Conservation (phyloP, 2,888 invertebrate species). For the Sarcophaga carnaria region DNA sequence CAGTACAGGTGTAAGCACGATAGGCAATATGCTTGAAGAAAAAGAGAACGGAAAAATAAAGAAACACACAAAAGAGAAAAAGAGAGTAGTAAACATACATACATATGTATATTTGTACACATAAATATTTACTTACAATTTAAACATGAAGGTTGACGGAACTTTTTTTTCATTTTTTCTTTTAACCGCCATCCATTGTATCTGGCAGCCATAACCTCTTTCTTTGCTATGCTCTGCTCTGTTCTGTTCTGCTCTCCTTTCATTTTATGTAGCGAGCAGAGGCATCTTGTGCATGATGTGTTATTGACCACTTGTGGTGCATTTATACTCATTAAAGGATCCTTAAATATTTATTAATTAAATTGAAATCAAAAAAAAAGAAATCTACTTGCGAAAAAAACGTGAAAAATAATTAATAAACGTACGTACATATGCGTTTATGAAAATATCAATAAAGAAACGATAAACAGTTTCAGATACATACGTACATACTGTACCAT, state of each 20-base stretch:
- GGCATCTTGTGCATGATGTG: neutral
- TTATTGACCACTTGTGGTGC: conserved; percentile 17
- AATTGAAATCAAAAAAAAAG: conserved; percentile 32
- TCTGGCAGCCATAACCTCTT: neutral
- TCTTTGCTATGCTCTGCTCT: neutral
- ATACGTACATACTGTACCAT: neutral
- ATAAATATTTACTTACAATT: no score
- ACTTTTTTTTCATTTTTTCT: no score
- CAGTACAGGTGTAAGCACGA: neutral
- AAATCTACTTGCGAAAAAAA: neutral
- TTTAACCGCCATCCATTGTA: no score
- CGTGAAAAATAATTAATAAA: conserved; percentile 26
- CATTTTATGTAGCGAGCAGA: neutral
- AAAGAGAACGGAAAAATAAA: neutral
- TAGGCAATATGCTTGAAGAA: neutral
- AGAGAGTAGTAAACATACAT: neutral
- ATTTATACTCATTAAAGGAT: conserved; percentile 50
- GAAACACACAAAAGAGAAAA: neutral
- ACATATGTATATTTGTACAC: no score
- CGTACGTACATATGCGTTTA: neutral
- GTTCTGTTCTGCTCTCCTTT: neutral
- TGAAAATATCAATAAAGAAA: conserved; percentile 19
- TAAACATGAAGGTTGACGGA: no score
- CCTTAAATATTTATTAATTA: conserved; percentile 53
- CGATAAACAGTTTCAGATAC: conserved; percentile 10